Percentiles rank a stretch among this genome's conserved stretches.
Evolutionary conservation across 2,888 invertebrate genomes (phyloP).

Genomic region (Orchestes rusci): DNA sequence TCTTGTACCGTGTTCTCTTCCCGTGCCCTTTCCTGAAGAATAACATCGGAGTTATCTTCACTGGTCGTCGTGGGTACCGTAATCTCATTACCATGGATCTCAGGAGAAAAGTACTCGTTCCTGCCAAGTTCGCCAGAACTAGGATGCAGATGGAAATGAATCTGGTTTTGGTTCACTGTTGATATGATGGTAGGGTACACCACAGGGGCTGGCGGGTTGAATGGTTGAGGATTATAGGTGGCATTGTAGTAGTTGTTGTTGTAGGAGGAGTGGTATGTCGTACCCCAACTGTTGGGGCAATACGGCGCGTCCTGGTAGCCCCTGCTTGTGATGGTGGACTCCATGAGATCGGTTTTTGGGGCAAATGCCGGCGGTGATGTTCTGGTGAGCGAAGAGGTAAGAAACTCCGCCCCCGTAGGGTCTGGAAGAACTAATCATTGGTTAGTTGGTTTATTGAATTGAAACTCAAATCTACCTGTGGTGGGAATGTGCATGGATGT

Average conservation of each 20-base stretch:
- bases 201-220: constrained; percentile 12
- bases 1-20: constrained; percentile 17
- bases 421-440: constrained; percentile 14
- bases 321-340: constrained; percentile 12
- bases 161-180: constrained; percentile 20
- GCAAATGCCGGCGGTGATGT: constrained; percentile 15
- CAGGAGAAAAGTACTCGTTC: constrained; percentile 15
- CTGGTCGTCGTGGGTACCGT: constrained; percentile 7
- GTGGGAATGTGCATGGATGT: constrained; percentile 16
- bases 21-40: constrained; percentile 12
- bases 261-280: constrained; percentile 7
- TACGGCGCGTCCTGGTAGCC: constrained; percentile 19
- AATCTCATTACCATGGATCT: constrained; percentile 4
- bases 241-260: constrained; percentile 19
- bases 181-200: constrained; percentile 16
- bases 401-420: constrained; percentile 13
- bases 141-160: constrained; percentile 19
- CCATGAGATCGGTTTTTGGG: constrained; percentile 12
- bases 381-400: constrained; percentile 17
- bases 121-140: constrained; percentile 11
- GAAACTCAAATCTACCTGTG: constrained; percentile 11
- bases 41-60: constrained; percentile 6
- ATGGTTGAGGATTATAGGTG: constrained; percentile 15
- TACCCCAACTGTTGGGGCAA: constrained; percentile 20
- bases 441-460: constrained; percentile 1